Evolutionary conservation across 2,797 vertebrate species (phyloP).

Genomic region (Masticophis lateralis): DNA sequence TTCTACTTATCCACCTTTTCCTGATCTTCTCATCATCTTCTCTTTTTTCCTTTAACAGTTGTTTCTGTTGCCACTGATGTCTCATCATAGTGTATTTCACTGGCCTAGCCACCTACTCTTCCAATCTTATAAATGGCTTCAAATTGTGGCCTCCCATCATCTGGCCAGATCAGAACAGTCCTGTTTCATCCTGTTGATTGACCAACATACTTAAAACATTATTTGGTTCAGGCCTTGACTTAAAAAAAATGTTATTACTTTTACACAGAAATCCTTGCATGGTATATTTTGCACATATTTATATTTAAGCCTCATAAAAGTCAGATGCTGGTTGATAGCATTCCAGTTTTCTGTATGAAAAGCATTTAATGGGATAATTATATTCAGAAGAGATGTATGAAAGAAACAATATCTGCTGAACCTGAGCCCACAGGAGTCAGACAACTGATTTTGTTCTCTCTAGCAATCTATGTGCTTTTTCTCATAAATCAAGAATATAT

Average conservation of each 20-base stretch:
- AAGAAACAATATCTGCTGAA: background rate
- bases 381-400: background rate
- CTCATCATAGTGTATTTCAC: background rate
- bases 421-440: background rate
- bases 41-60: background rate
- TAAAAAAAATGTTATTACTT: background rate
- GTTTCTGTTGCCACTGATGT: background rate
- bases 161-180: background rate
- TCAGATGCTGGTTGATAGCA: background rate
- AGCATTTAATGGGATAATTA: background rate
- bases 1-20: background rate
- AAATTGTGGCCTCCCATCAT: background rate
- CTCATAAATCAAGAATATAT: too few species aligned
- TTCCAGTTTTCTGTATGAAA: background rate
- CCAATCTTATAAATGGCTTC: background rate
- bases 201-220: background rate
- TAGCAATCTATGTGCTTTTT: too few species aligned
- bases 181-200: background rate
- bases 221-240: background rate
- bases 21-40: background rate
- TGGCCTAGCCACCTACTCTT: background rate
- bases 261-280: background rate
- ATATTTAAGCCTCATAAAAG: background rate
- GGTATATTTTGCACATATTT: background rate
- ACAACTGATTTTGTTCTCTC: too few species aligned